Base-by-base conservation (phyloP, 2,113 vertebrate species). In the Pachycephala philippinensis region DNA sequence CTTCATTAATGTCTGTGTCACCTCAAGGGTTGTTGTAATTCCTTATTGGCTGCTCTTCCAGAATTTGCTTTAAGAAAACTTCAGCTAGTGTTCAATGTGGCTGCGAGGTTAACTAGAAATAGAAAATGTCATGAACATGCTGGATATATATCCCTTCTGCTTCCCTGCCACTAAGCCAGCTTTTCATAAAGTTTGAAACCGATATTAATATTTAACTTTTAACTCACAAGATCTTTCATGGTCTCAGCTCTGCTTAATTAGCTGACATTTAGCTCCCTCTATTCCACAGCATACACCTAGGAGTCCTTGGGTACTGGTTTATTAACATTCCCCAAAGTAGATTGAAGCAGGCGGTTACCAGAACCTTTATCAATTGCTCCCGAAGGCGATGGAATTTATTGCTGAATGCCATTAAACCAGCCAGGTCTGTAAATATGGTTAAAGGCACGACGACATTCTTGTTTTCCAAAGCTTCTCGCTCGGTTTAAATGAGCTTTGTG, bases 401-500 rank as follows among this genome's bases (percentile, higher is more conserved):
- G 95, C 95, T n/a, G 81, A 96, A 88, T 82, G 54, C 72, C 76
- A 72, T 91, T 95, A 92, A 77, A 69, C 49, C 52, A 52, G 21
- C 63, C 68, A 68, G 69, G 78, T 78, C 91, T 59, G 78, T 91
- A 84, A 94, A 85, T 77, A 97, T 4, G 89, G 95, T 94, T 89
- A 94, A 97, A 97, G 90, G 88, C 89, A 77, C 2, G 49, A 77
- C 76, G 91, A 93, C 47, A 20, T 19, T 57, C 84, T 50, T 77
- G 89, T 89, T 95, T 96, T 96, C 64, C 84, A 72, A 89, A 93
- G 80, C 92, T 84, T 53, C 89, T 87, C 2, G 1, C 60, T 91
- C 68, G 9, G 80, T 95, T 83, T 92, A 97, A 97, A 97, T 97
- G 93, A 97, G 97, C 90, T 96, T 89, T 96, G 95, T 96, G 95